These are phyloP conservation scores for Unio delphinus DNA, from an alignment of 2,888 invertebrate species.

Conservation along the genomic window DNA sequence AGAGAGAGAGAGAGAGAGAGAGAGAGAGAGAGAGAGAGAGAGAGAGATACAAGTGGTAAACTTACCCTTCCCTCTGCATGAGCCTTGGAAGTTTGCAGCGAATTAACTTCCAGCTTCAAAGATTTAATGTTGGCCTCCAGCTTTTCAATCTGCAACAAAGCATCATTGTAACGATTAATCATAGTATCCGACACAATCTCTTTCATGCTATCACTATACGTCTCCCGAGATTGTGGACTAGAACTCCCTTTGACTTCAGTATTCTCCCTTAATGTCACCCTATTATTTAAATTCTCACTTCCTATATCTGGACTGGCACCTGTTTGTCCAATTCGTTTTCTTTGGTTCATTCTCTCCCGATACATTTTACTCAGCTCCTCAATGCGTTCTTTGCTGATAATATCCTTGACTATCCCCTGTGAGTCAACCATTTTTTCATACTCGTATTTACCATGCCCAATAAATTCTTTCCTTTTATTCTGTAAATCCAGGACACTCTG, in stretches of 20 bases:
- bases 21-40: no score
- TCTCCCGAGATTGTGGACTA: no score
- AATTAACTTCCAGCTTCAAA: conserved; percentile 56
- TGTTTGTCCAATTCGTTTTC: not conserved
- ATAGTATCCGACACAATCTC: conserved; percentile 22
- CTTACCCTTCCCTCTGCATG: conserved; percentile 59
- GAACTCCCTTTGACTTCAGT: no score
- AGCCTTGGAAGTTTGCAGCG: conserved; percentile 48
- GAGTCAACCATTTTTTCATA: no score
- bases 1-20: no score
- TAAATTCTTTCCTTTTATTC: no score
- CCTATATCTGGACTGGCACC: no score
- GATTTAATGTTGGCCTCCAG: conserved; percentile 54
- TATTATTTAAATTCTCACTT: no score
- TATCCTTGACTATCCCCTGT: no score
- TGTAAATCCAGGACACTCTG: no score
- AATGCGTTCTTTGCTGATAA: conserved; percentile 28
- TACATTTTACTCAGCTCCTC: conserved; percentile 34
- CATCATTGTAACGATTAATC: conserved; percentile 46
- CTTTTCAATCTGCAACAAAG: conserved; percentile 60
- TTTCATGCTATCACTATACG: conserved; percentile 10
- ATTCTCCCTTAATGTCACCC: no score
- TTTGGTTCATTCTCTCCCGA: conserved; percentile 25
- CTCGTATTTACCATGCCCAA: no score
- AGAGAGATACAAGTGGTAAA: not conserved